Evolutionary conservation across 2,888 invertebrate genomes (phyloP).

Genomic region (Drosophila parthenogenetica): DNA sequence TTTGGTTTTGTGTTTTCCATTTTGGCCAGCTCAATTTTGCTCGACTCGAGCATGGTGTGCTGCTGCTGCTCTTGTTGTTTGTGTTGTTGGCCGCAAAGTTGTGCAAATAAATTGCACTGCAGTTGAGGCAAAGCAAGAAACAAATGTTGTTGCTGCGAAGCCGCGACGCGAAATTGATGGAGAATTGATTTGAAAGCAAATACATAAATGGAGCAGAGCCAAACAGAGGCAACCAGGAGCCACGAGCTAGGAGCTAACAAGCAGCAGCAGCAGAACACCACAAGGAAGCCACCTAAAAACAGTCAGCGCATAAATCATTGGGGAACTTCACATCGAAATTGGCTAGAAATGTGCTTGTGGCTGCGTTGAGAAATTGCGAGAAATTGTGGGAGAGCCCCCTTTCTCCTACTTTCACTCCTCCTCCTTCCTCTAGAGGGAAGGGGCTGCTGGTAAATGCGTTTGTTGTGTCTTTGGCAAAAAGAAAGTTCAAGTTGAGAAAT

Average conservation of each 20-base stretch:
- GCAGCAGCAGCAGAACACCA: constrained; percentile 1
- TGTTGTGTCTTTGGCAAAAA: constrained; percentile 45
- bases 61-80: constrained; percentile 9
- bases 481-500: constrained; percentile 56
- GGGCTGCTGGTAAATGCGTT: constrained; percentile 56
- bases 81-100: constrained; percentile 42
- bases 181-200: constrained; percentile 80
- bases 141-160: constrained; percentile 70
- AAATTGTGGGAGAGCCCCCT: constrained; percentile 6
- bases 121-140: constrained; percentile 41
- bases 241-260: too few relatives aligned
- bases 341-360: constrained; percentile 61
- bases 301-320: constrained; percentile 70
- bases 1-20: constrained; percentile 58
- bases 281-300: constrained; percentile 49
- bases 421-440: background rate
- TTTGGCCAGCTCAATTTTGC: constrained; percentile 49
- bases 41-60: constrained; percentile 13
- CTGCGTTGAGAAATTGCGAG: constrained; percentile 54
- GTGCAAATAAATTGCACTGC: constrained; percentile 76
- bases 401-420: too few relatives aligned
- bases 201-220: constrained; percentile 75
- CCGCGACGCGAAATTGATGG: constrained; percentile 73
- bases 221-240: background rate
- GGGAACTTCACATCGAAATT: constrained; percentile 68